These are phyloP conservation scores for Drosophila ogumai DNA, from an alignment of 1,140 invertebrate species.

Conservation along the genomic window DNA sequence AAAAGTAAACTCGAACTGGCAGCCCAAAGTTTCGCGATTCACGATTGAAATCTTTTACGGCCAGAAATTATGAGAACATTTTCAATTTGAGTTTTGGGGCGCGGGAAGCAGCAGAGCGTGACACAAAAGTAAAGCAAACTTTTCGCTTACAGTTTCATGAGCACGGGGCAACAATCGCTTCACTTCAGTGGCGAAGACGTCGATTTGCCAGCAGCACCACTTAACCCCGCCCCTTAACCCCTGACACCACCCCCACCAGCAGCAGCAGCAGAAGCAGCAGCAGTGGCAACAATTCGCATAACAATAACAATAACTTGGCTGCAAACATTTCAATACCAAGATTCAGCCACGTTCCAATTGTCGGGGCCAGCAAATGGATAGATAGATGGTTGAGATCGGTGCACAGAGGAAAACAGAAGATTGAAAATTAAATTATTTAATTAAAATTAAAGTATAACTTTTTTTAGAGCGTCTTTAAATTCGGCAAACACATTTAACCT, in stretches of 20 bases:
- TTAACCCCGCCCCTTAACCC: conserved; percentile 18
- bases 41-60: conserved; percentile 84
- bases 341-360: conserved; percentile 77
- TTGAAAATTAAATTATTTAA: no score
- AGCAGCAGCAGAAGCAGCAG: conserved; percentile 11
- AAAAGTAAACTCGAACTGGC: conserved; percentile 67
- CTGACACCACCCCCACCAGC: conserved; percentile 3
- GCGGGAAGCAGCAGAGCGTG: conserved; percentile 72
- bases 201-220: conserved; percentile 63
- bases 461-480: no score
- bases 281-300: conserved; percentile 61
- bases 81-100: conserved; percentile 68
- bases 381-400: conserved; percentile 48
- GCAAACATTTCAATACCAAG: conserved; percentile 80
- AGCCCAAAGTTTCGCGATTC: conserved; percentile 73
- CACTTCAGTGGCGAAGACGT: conserved; percentile 59
- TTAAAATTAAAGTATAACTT: no score
- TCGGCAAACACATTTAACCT: no score
- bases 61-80: conserved; percentile 78
- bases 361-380: conserved; percentile 44
- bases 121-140: conserved; percentile 83
- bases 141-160: conserved; percentile 78
- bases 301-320: conserved; percentile 81
- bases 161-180: conserved; percentile 61
- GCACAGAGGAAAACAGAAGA: not conserved